Percentiles rank a stretch among this genome's conserved stretches.
Evolutionary conservation across 2,113 vertebrate species (phyloP).

Genomic region (Polypterus bichir): DNA sequence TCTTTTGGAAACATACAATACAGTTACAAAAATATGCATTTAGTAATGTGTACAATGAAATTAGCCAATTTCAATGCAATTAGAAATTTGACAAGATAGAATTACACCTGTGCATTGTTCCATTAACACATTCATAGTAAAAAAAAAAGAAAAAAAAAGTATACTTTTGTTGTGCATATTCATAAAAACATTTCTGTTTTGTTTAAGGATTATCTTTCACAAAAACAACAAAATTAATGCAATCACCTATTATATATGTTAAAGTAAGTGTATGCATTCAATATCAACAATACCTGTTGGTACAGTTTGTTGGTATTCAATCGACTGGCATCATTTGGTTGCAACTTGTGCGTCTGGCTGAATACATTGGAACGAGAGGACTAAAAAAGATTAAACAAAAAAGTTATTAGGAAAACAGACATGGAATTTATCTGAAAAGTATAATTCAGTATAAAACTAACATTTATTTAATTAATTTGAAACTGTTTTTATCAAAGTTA

Average conservation of each 20-base stretch:
- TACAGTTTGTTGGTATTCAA: constrained; percentile 52
- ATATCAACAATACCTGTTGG: constrained; percentile 49
- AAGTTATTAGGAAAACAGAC: not conserved
- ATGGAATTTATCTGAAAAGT: not conserved
- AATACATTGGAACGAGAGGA: constrained; percentile 56
- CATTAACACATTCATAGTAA: not conserved
- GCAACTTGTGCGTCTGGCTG: constrained; percentile 53
- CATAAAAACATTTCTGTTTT: not conserved
- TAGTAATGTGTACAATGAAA: too few relatives aligned
- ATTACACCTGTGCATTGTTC: too few relatives aligned
- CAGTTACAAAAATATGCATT: too few relatives aligned
- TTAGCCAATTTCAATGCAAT: too few relatives aligned
- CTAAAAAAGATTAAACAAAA: constrained; percentile 31
- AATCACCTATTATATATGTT: not conserved
- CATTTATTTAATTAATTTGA: too few relatives aligned
- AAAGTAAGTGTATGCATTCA: not conserved
- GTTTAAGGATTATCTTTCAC: not conserved
- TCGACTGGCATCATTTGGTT: constrained; percentile 40
- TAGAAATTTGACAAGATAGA: too few relatives aligned
- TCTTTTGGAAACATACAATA: too few relatives aligned
- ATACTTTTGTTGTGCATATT: not conserved
- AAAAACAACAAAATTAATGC: not conserved
- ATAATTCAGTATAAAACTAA: not conserved
- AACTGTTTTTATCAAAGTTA: too few relatives aligned
- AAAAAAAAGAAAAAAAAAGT: not conserved